These are phyloP conservation scores for Oreamnos americanus DNA, from an alignment of 2,113 vertebrate species.

Conservation along the genomic window DNA sequence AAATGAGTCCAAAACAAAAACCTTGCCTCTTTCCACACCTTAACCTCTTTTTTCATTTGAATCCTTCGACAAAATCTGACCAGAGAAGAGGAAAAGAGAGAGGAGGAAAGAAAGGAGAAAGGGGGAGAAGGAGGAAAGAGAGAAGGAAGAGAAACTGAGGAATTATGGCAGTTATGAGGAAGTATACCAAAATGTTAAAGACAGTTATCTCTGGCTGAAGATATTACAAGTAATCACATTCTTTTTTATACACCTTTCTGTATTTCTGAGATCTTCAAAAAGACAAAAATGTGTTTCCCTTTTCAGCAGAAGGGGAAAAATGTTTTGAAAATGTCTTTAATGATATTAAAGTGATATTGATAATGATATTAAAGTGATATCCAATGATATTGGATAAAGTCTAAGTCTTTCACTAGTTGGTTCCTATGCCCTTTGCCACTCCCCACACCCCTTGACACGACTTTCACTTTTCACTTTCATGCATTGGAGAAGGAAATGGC, in stretches of 20 bases:
- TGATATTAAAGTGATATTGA: background rate
- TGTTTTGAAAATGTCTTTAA: background rate
- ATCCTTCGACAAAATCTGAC: too few relatives aligned
- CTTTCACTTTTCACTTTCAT: too few relatives aligned
- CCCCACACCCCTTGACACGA: too few relatives aligned
- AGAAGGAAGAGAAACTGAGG: background rate
- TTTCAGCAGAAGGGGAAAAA: background rate
- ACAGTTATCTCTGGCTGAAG: background rate
- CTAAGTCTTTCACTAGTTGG: background rate
- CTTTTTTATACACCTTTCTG: background rate
- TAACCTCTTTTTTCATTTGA: background rate
- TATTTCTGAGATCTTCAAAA: slow-evolving; percentile 4
- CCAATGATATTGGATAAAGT: background rate
- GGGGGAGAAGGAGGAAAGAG: background rate
- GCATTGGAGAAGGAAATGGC: too few relatives aligned
- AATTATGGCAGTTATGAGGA: background rate
- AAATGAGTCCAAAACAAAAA: background rate
- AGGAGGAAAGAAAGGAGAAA: background rate
- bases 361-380: background rate
- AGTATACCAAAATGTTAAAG: background rate
- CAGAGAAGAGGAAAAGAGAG: background rate
- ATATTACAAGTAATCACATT: background rate
- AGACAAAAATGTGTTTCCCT: background rate
- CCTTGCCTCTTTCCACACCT: background rate
- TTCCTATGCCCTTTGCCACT: background rate